Conservation (phyloP, 1,140 invertebrate genomes). For the Branchinecta lynchi region DNA sequence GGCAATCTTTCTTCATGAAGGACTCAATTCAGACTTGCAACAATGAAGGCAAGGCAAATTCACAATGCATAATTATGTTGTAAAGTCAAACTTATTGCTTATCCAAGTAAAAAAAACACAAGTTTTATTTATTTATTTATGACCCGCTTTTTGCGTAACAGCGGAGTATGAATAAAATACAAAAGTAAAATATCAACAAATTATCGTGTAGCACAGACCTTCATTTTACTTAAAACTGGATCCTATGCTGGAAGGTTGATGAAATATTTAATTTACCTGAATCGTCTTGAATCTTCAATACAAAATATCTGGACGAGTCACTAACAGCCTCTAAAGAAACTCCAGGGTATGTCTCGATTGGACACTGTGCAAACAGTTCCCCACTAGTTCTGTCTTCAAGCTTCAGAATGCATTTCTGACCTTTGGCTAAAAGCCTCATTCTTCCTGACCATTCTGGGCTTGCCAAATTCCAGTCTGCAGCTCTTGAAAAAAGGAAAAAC, state of each 20-base stretch:
- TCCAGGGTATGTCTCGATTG: slow-evolving; percentile 89
- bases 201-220: no score
- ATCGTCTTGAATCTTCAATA: slow-evolving; percentile 85
- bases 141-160: no score
- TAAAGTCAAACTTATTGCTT: no score
- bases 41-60: no score
- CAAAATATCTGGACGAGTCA: slow-evolving; percentile 98
- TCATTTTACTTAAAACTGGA: no score
- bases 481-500: slow-evolving; percentile 51
- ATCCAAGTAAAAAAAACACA: no score
- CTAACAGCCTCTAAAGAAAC: slow-evolving; percentile 85
- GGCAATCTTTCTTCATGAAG: no score
- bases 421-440: slow-evolving; percentile 75
- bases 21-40: no score
- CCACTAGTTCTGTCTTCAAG: slow-evolving; percentile 89
- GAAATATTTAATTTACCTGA: slow-evolving; percentile 42
- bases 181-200: no score
- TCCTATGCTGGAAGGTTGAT: not conserved
- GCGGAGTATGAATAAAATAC: no score
- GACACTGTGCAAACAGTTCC: slow-evolving; percentile 95
- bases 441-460: slow-evolving; percentile 92
- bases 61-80: no score
- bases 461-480: slow-evolving; percentile 93
- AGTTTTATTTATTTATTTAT: no score
- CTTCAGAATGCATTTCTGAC: slow-evolving; percentile 69